phyloP scores from a whole-genome alignment of 2,797 vertebrate species.

The Gallirallus australis region DNA sequence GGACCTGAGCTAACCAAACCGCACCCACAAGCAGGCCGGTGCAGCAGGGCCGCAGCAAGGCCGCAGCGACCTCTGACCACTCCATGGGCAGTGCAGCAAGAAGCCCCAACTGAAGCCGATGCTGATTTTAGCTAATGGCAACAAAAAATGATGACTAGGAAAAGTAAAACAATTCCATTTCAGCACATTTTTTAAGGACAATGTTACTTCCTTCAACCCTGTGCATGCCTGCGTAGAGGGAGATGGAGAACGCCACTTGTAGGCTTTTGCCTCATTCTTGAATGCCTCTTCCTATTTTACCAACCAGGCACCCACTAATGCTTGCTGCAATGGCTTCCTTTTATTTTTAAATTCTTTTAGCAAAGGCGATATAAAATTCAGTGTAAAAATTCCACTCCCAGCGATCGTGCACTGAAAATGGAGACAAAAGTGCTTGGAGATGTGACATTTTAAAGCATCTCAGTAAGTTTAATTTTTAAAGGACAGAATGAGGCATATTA shows the following conservation, averaged over 20 bases:
- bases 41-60: constrained; percentile 28
- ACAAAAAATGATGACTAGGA: not conserved
- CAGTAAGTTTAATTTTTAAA: constrained; percentile 23
- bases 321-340: not conserved
- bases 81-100: not conserved
- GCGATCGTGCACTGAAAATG: not conserved
- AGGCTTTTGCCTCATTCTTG: not conserved
- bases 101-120: not conserved
- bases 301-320: not conserved
- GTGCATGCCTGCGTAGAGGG: not conserved
- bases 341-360: not conserved
- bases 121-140: not conserved
- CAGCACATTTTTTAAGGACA: not conserved
- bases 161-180: not conserved
- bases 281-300: not conserved
- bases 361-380: not conserved
- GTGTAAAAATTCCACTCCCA: not conserved
- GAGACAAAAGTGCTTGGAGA: not conserved
- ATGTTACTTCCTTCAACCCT: not conserved
- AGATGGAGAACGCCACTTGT: not conserved
- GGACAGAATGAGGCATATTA: constrained; percentile 14
- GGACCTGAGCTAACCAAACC: constrained; percentile 41
- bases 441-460: not conserved
- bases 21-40: constrained; percentile 8
- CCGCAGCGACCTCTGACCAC: not conserved